These are phyloP conservation scores for human DNA, from an alignment of 2,113 vertebrate genomes.

Conservation along the genomic window GRCh38 chr5:56420501-56421000, in stretches of 20 bases:
- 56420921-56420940: neutral
- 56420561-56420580: neutral
- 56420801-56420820: neutral
- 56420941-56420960: neutral
- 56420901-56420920: neutral
- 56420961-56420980: neutral
- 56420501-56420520: neutral
- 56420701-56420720: neutral
- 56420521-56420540: neutral
- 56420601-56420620: neutral
- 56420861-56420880: neutral
- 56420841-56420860: neutral
- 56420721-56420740: neutral
- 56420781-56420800: neutral
- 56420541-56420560: neutral
- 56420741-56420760: neutral
- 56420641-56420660: neutral
- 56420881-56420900: neutral
- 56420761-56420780: neutral
- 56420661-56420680: neutral
- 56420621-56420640: neutral
- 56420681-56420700: neutral
- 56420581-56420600: neutral
- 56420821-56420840: neutral
- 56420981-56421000: neutral